Evolutionary conservation across 2,888 invertebrate species (phyloP).

Genomic region (Orchestes rusci): DNA sequence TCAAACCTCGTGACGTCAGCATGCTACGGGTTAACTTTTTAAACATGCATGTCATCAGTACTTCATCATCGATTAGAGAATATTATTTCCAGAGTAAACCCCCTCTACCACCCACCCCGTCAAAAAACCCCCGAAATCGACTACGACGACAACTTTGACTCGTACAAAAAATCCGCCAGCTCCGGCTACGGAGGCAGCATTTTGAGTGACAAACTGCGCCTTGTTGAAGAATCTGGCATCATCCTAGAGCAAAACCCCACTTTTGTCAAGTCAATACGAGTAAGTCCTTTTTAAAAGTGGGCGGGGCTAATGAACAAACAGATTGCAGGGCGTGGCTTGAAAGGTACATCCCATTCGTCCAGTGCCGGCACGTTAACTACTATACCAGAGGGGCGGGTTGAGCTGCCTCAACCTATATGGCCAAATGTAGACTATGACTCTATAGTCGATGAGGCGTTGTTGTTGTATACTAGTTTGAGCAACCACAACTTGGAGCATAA

Average conservation of each 20-base stretch:
- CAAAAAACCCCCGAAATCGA: slow-evolving; percentile 22
- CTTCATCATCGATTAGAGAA: too few relatives aligned
- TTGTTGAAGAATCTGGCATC: slow-evolving; percentile 37
- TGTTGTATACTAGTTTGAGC: slow-evolving; percentile 39
- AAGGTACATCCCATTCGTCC: slow-evolving; percentile 28
- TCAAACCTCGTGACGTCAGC: too few relatives aligned
- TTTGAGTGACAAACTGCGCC: slow-evolving; percentile 30
- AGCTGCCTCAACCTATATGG: slow-evolving; percentile 43
- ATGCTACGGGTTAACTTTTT: too few relatives aligned
- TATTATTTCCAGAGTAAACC: slow-evolving; percentile 15
- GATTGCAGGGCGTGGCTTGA: slow-evolving; percentile 29
- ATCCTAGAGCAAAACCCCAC: slow-evolving; percentile 41
- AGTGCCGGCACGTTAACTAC: slow-evolving; percentile 40
- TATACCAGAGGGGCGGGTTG: slow-evolving; percentile 45
- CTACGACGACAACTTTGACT: slow-evolving; percentile 11
- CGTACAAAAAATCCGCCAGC: slow-evolving; percentile 15
- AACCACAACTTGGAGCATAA: slow-evolving; percentile 24
- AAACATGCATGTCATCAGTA: too few relatives aligned
- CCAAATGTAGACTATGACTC: slow-evolving; percentile 40
- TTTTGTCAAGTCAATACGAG: slow-evolving; percentile 41
- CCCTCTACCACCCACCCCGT: slow-evolving; percentile 10
- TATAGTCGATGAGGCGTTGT: slow-evolving; percentile 40
- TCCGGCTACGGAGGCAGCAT: slow-evolving; percentile 21
- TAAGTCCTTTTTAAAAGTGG: slow-evolving; percentile 20
- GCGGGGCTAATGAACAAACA: not conserved